Base-by-base conservation (phyloP, 2,888 invertebrate species). In the Lasioglossum calceatum region DNA sequence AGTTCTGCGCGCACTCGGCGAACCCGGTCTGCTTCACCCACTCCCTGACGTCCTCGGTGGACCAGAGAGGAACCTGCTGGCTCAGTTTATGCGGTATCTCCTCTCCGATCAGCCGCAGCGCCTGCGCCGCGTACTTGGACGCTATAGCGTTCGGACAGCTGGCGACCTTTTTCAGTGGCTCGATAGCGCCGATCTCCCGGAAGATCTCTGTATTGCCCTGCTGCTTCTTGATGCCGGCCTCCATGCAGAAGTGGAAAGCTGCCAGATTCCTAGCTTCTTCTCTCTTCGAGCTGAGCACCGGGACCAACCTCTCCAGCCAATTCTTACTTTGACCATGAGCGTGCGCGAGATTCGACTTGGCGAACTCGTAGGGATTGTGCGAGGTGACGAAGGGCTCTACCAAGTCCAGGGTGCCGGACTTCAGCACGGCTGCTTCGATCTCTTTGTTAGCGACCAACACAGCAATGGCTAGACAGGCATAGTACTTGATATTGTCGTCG, bases 11-110 rank as follows among this genome's bases (percentile, higher is more conserved):
- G 92, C 97, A 98, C 93, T 98, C 97, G 27, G 97, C 96, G 95
- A 99, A 99, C 0, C 99, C 99, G 93, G 99, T 99, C 96, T 99
- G 99, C 94, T 98, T 98, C 0, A 99, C 98, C 99, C 99, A 99
- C 95, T 99, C 99, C 91, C 98, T 97, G 0, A 99, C 99, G 95
- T 99, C 99, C 95, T 98, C 98, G 36, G 97, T 97, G 0, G 99
- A 99, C 99, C 99, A 99, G 12, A 99, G 96, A 0, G 99, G 99
- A 67, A 99, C 99, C 95, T 99, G 99, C 95, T 99, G 99, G 58
- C 99, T 99, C 82, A 99, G 96, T 95, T 99, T 99, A 95, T 99
- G 99, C 0, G 99, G 99, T 27, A 99, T 98, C 94, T 98, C 98
- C 95, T 99, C 99, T 2, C 99, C 99, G 87, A 99, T 99, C 32